These are phyloP conservation scores for Bovichtus diacanthus DNA, from an alignment of 2,797 vertebrate genomes.

Conservation along the genomic window DNA sequence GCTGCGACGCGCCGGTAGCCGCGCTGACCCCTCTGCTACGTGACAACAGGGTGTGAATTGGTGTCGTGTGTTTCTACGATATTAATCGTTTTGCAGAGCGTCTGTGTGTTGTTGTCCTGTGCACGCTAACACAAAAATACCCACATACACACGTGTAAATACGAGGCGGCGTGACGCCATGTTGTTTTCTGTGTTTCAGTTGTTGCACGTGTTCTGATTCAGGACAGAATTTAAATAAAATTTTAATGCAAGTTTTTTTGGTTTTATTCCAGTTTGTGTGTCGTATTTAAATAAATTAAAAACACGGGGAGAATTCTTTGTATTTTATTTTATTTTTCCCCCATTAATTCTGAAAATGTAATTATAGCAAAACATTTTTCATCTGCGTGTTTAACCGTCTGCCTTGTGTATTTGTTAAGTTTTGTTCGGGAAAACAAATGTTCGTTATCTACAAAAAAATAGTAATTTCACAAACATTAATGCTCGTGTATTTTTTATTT, in stretches of 20 bases:
- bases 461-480: too few species aligned
- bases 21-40: not conserved
- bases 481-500: too few species aligned
- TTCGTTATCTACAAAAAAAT: too few species aligned
- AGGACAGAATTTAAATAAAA: slow-evolving; percentile 68
- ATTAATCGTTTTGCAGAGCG: slow-evolving; percentile 28
- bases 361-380: too few species aligned
- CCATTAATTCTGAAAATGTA: too few species aligned
- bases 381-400: too few species aligned
- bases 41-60: slow-evolving; percentile 1
- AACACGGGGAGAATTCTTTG: too few species aligned
- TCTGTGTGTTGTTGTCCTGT: slow-evolving; percentile 45
- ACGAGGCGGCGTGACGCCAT: slow-evolving; percentile 30
- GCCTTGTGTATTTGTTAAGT: too few species aligned
- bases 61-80: slow-evolving; percentile 6
- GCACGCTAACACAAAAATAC: slow-evolving; percentile 31
- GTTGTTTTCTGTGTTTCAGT: slow-evolving; percentile 61
- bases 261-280: slow-evolving; percentile 32
- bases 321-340: too few species aligned
- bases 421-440: too few species aligned
- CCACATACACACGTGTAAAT: slow-evolving; percentile 46
- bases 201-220: slow-evolving; percentile 73
- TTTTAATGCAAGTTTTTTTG: slow-evolving; percentile 59
- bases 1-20: not conserved
- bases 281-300: not conserved